Evolutionary conservation across 1,140 invertebrate genomes (phyloP), one percentile per base, ranked within the genome.

Genomic region (Dolichoris vasculosae): DNA sequence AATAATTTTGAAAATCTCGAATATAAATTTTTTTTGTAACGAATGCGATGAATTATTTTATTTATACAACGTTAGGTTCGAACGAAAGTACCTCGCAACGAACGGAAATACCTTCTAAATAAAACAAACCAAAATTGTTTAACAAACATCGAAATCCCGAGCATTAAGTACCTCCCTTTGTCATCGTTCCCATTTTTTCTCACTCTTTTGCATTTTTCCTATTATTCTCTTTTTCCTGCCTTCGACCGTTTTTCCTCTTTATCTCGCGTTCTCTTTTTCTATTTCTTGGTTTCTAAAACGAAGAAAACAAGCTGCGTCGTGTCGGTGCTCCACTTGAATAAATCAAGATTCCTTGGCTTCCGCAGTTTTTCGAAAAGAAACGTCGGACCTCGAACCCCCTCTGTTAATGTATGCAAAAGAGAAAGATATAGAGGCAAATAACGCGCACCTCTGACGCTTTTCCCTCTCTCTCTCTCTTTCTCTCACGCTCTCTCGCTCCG

Each of bases 301-400:
- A 82, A 82, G 38, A 83, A 63, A 75, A 55, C 15, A 40, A 35
- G 4, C 69, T 73, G 40, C 48, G n/a, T 30, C 35, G 26, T 20
- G 30, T 26, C 35, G 15, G 35, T 51, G 89, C 89, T 89, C 89
- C 77, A 90, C 81, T 90, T 90, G 89, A 90, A 90, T 90, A 90
- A 90, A 90, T 89, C 71, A 88, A 86, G 78, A 40, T 51, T 59
- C 46, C 3, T 59, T 38, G 32, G 51, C 76, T 78, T 71, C 86
- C 75, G 80, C n/a, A 63, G 73, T 85, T 80, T 85, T 79, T 59
- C 71, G 35, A 78, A 86, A 82, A 86, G 38, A 17, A 77, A 35
- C 30, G 4, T 3, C 1, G 4, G 81, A 40, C 26, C 69, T 35
- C 67, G 46, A 55, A 32, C 0, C 46, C 46, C 1, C 23, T 23